Evolutionary conservation across 2,797 vertebrate species (phyloP), one percentile per base, ranked within the genome.

Genomic region (Acomys russatus): DNA sequence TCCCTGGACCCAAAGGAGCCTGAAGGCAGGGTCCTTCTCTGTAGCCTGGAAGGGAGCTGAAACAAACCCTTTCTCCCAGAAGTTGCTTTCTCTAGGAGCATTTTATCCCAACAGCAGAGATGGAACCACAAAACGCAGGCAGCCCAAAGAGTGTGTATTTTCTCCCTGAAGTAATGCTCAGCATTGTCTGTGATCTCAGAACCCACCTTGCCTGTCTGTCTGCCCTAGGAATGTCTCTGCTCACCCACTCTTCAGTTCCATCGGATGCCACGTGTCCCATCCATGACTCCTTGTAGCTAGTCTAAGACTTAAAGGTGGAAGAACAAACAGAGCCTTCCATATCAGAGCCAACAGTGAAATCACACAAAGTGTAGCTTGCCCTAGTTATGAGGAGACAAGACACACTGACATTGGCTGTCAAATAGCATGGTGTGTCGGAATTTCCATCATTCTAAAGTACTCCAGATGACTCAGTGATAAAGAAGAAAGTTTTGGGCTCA

Each of bases 301-400:
- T 9, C 7, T 28, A 35, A 10, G 78, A 23, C 4, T 3, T 6
- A 59, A 59, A 80, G 23, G 33, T 20, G 3, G n/a, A 17, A 30
- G 8, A 35, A 20, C 14, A 59, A 35, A 68, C 33, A 9, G 77
- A 35, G 30, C 14, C 1, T 33, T 59, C 9, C 20, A 63, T 20
- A 49, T n/a, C 59, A 30, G 23, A 38, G 17, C 59, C 33, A 84
- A 63, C 54, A 64, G 51, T 15, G 38, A n/a, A 3, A 18, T 2
- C 11, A 22, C 10, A 0, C 17, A 20, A 2, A 9, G 11, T 3
- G 1, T 35, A 51, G 11, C 15, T 33, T n/a, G 22, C 5, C 28
- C 25, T 35, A 71, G 14, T 33, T 28, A 73, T 33, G 28, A 35
- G 44, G 44, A 59, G 77, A 25, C 56, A 68, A n/a, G 44, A 15